Conservation (phyloP, 2,113 vertebrate genomes). For the Lagenorhynchus albirostris region DNA sequence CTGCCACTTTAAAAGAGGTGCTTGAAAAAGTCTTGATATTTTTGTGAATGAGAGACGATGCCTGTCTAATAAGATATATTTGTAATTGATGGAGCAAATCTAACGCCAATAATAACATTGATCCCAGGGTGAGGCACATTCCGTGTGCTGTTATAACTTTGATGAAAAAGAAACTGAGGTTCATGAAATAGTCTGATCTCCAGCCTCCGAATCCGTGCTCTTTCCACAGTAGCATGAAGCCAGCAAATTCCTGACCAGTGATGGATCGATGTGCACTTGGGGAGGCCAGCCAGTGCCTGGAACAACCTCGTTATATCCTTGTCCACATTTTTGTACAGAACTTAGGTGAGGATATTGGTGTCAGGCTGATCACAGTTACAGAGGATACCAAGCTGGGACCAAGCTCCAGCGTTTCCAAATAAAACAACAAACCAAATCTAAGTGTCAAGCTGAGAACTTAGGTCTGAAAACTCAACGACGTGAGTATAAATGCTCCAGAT, state of each 20-base stretch:
- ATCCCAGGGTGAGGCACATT: background rate
- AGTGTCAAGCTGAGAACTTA: background rate
- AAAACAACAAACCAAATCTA: background rate
- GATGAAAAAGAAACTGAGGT: background rate
- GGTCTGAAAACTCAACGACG: background rate
- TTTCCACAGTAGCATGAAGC: background rate
- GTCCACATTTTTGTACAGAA: background rate
- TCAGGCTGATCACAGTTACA: background rate
- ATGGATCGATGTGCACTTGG: rapidly evolving
- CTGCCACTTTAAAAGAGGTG: background rate
- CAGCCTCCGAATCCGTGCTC: background rate
- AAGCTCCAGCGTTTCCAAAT: background rate
- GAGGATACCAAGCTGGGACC: background rate
- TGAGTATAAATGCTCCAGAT: rapidly evolving
- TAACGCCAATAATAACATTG: rapidly evolving
- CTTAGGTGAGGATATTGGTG: background rate
- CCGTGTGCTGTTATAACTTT: background rate
- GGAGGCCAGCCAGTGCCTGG: background rate
- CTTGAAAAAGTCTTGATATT: background rate
- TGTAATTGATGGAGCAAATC: background rate
- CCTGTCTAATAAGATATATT: background rate
- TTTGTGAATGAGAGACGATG: background rate
- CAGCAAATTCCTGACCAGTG: rapidly evolving
- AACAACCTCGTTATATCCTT: background rate
- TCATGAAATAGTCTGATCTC: too few relatives aligned